These are phyloP conservation scores for Eulemur rubriventer DNA, from an alignment of 2,797 vertebrate species.

Conservation along the genomic window DNA sequence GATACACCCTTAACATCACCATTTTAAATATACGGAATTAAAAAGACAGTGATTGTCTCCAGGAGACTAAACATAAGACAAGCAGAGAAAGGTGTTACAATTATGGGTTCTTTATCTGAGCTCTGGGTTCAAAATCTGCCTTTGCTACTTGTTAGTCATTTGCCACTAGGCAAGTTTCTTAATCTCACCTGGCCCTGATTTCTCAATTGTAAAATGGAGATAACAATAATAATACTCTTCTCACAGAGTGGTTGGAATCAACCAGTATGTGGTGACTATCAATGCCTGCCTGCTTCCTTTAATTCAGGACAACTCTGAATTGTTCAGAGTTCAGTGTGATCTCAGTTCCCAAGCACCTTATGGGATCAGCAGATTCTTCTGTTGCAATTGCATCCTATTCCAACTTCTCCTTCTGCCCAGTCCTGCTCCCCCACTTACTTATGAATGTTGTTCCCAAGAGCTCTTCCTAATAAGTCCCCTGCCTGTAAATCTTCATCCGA, in stretches of 20 bases:
- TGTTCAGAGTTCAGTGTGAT: not conserved
- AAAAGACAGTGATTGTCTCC: not conserved
- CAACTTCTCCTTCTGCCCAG: not conserved
- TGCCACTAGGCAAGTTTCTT: not conserved
- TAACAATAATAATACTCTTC: not conserved
- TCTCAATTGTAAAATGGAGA: not conserved
- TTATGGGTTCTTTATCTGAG: not conserved
- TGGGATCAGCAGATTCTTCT: not conserved
- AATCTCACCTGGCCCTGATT: not conserved
- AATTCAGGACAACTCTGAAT: not conserved
- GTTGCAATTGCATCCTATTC: not conserved
- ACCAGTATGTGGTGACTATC: not conserved
- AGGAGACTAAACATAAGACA: not conserved
- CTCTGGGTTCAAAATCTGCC: not conserved
- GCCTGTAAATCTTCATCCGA: not conserved
- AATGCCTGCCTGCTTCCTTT: not conserved
- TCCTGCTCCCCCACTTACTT: not conserved
- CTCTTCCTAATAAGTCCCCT: not conserved
- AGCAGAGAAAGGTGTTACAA: not conserved
- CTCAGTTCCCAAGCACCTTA: not conserved
- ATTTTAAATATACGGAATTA: slow-evolving; percentile 31
- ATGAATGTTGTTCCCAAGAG: not conserved
- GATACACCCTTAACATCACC: not conserved
- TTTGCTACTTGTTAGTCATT: not conserved
- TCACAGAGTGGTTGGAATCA: not conserved